Base-by-base conservation (phyloP, 1,140 invertebrate genomes). In the Saccostrea cuccullata region DNA sequence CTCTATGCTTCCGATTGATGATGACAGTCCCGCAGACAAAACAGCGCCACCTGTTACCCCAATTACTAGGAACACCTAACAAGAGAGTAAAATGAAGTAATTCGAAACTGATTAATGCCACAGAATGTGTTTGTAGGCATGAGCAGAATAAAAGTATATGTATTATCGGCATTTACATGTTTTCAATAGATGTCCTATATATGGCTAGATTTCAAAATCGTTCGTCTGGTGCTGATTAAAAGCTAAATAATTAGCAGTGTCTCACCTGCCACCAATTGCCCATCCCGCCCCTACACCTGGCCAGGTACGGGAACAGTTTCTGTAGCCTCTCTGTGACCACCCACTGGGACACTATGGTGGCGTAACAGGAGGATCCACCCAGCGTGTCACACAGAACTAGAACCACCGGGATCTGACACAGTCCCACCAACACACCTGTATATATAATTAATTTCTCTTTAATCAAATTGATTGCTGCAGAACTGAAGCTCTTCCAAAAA, bases 221-320 rank as follows among this genome's bases (percentile, higher is more conserved):
- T 47, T 47, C 47, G 5, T 5, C 47, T 47, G 47, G 47, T 3
- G 47, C 47, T 47, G 47, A 47, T 47, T 47, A 47, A 6, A 47
- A 2, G 9, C 47, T 8, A 9, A 47, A 5, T 9, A 36, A 1
- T 36, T 36, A 2, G 47, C 47, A 9, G 1, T 47, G 47, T 87
- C 87, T 36, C 89, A 93, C 92, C 92, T 92, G 92, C 92, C 92
- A 92, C 92, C 91, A 92, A 56, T 93, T 92, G 0, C 70, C 88
- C 13, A 93, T 20, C 0, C 92, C 91, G n/a, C 85, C 56, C 47
- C 90, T 87, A 56, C 85, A 89, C 17, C 36, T 86, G 17, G 90
- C 91, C 58, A 93, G 83, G 84, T 93, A 93, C 26, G 92, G 92
- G 83, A 93, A 92, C 77, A 70, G 85, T 67, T 91, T 64, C 47